A percentile compares a stretch with the other conserved stretches of the same genome.
Evolutionary conservation across 1,140 invertebrate species (phyloP).

Genomic region (Harpegnathos saltator): DNA sequence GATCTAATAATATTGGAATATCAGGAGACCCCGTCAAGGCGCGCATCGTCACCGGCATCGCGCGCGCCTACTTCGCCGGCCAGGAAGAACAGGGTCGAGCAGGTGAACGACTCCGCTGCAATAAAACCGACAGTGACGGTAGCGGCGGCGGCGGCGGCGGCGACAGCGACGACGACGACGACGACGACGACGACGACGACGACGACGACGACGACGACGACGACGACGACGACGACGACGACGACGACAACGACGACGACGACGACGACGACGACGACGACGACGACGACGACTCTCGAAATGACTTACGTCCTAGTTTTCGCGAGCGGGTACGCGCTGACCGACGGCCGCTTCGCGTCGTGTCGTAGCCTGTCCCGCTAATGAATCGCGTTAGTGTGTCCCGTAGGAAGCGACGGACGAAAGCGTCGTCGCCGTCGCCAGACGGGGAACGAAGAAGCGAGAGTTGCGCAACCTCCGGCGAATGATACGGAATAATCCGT

Average conservation of each 20-base stretch:
- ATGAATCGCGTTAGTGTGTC: slow-evolving; percentile 55
- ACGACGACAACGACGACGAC: neutral
- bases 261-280: neutral
- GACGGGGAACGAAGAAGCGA: neutral
- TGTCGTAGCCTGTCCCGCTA: neutral
- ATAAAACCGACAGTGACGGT: neutral
- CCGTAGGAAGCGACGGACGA: neutral
- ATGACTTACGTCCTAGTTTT: slow-evolving; percentile 54
- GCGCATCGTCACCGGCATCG: neutral
- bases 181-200: too few relatives aligned
- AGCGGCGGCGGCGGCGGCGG: neutral
- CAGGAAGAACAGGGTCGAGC: neutral
- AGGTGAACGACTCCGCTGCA: slow-evolving; percentile 38
- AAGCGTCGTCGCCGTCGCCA: neutral
- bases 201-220: neutral
- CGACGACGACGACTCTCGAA: neutral
- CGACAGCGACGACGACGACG: neutral
- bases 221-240: neutral
- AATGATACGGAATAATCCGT: slow-evolving; percentile 66
- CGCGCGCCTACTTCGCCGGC: neutral
- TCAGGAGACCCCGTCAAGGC: slow-evolving; percentile 2
- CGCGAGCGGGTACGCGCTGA: slow-evolving; percentile 38
- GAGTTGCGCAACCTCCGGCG: slow-evolving; percentile 55
- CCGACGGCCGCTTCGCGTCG: neutral
- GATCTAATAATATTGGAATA: slow-evolving; percentile 1